Base-by-base conservation (phyloP, 2,113 vertebrate genomes). In the Pheucticus melanocephalus region DNA sequence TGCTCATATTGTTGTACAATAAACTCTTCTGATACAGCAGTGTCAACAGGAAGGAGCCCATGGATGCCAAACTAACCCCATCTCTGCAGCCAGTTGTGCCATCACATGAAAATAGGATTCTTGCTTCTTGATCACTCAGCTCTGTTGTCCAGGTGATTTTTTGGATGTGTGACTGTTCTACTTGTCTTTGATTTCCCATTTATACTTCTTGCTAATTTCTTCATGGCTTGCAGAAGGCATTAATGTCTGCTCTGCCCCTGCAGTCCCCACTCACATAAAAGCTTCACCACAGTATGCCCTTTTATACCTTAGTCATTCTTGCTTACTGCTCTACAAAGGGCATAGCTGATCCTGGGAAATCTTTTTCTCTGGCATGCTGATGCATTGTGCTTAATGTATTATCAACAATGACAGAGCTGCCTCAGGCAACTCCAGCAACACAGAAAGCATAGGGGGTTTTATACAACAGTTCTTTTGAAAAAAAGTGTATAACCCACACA, bases 341-440 rank as follows among this genome's bases (percentile, higher is more conserved):
- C 96, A 95, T 19, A 76, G 86, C 53, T 7, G 15, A 86, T 88
- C 70, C 71, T 63, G 50, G 84, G 63, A 63, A 92, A 88, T 89
- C 17, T 88, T 83, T 82, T 88, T 82, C 37, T 59, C 59, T 89
- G 73, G 48, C 59, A 80, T 33, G 30, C 80, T 96, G 92, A 87
- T 83, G 61, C 71, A 80, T 88, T 92, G 71, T 75, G 82, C 54
- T 82, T 83, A 81, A 84, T 63, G 54, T 48, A 90, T 92, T 87
- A 94, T 93, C 92, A 90, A 89, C 70, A 85, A 39, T 86, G 94
- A 83, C 88, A 95, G 81, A 86, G 64, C 82, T 78, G 94, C 88
- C 78, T 94, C 57, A 21, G 93, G 95, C 87, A 92, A 63, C n/a
- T 95, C 77, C 81, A 92, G 87, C 91, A 92, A 94, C 33, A 28